phyloP scores from a whole-genome alignment of 2,797 vertebrate genomes.

The Anas georgica region DNA sequence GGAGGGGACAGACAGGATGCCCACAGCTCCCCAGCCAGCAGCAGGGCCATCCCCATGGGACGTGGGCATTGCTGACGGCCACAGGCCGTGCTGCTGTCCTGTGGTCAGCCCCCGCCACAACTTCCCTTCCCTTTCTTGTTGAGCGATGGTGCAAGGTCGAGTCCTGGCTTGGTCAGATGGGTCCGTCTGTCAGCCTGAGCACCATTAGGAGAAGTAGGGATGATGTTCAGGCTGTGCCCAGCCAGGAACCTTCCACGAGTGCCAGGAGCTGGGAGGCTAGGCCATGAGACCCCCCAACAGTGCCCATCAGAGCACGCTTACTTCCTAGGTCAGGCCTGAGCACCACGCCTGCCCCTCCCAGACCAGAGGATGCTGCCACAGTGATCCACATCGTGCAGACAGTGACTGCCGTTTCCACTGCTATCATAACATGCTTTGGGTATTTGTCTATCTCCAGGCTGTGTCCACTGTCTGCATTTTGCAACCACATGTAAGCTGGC shows the following conservation, averaged over 20 bases:
- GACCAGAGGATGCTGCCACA: neutral
- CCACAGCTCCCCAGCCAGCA: neutral
- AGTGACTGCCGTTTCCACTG: neutral
- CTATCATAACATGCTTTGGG: neutral
- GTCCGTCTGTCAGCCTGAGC: neutral
- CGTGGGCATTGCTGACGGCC: neutral
- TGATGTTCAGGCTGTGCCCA: neutral
- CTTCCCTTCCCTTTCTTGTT: neutral
- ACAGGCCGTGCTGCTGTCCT: neutral
- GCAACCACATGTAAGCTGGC: constrained; percentile 31
- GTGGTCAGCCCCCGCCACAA: constrained; percentile 3
- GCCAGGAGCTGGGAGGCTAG: neutral
- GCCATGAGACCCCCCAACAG: neutral
- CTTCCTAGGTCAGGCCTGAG: neutral
- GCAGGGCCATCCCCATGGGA: neutral
- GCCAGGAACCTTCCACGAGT: neutral
- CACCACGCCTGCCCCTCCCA: neutral
- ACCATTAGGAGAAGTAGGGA: neutral
- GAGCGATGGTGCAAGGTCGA: neutral
- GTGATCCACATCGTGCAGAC: neutral
- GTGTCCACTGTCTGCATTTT: constrained; percentile 5
- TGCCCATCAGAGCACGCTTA: neutral
- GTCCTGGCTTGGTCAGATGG: neutral
- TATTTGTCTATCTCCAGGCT: neutral
- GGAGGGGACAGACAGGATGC: neutral